Percentiles rank a stretch among this genome's conserved stretches.
phyloP scores from a whole-genome alignment of 2,888 invertebrate species.

The Andrena bicolor region DNA sequence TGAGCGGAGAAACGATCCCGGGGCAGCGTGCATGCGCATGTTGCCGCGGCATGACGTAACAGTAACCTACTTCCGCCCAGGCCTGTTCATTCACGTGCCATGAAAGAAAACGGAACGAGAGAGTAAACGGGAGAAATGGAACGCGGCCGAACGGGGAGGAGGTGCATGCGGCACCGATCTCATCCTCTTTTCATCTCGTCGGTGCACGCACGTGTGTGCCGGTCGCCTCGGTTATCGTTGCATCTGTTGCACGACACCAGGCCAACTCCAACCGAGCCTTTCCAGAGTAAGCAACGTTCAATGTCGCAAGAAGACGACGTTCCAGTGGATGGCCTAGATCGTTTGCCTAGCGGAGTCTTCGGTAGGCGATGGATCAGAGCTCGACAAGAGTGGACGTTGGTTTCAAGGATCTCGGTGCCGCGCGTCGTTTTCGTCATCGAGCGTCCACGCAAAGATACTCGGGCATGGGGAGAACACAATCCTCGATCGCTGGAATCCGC shows the following conservation, averaged over 20 bases:
- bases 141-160: constrained; percentile 31
- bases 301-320: constrained; percentile 5
- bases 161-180: constrained; percentile 16
- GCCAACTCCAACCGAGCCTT: constrained; percentile 24
- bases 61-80: constrained; percentile 74
- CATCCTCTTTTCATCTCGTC: constrained; percentile 25
- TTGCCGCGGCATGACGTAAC: constrained; percentile 71
- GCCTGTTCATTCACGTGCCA: constrained; percentile 65
- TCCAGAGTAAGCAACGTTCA: constrained; percentile 8
- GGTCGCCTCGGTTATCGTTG: constrained; percentile 54
- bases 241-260: constrained; percentile 58
- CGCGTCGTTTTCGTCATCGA: too few species aligned
- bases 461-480: too few species aligned
- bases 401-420: too few species aligned
- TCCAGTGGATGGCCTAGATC: neutral
- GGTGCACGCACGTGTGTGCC: constrained; percentile 29
- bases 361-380: too few species aligned
- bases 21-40: constrained; percentile 34
- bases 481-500: neutral
- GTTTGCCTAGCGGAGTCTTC: too few species aligned
- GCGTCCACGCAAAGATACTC: too few species aligned
- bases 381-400: too few species aligned
- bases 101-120: constrained; percentile 61
- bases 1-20: constrained; percentile 76
- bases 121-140: constrained; percentile 53